Evolutionary conservation across 2,797 vertebrate genomes (phyloP).

Genomic region (Sebastiscus tertius): DNA sequence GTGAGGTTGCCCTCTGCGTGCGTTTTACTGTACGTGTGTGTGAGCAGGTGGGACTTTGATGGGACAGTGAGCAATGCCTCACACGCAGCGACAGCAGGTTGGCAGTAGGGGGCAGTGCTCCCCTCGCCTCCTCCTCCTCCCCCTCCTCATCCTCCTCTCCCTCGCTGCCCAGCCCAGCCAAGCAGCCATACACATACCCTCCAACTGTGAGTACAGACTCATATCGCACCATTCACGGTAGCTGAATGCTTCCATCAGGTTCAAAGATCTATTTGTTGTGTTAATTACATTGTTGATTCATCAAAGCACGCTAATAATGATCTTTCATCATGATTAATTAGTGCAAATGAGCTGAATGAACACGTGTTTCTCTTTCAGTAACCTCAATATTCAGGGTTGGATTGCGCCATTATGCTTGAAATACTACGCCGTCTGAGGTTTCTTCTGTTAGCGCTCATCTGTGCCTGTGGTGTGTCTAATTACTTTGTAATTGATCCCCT

Average conservation of each 20-base stretch:
- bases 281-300: constrained; percentile 67
- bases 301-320: constrained; percentile 63
- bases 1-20: constrained; percentile 47
- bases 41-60: constrained; percentile 83
- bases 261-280: constrained; percentile 70
- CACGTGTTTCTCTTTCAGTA: constrained; percentile 38
- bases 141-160: constrained; percentile 73
- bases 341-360: constrained; percentile 56
- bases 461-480: constrained; percentile 67
- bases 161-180: constrained; percentile 60
- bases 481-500: constrained; percentile 77
- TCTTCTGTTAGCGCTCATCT: constrained; percentile 38
- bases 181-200: constrained; percentile 82
- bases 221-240: constrained; percentile 31
- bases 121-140: constrained; percentile 63
- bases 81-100: constrained; percentile 81
- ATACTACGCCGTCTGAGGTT: constrained; percentile 33
- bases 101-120: constrained; percentile 82
- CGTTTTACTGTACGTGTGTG: constrained; percentile 56
- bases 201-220: constrained; percentile 83
- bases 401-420: constrained; percentile 31
- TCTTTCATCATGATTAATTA: constrained; percentile 62
- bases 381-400: constrained; percentile 30
- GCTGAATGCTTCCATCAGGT: constrained; percentile 35
- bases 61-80: constrained; percentile 86